Percentiles rank a stretch among this genome's conserved stretches.
Evolutionary conservation across 2,113 vertebrate species (phyloP).

Genomic region (Albula goreensis): DNA sequence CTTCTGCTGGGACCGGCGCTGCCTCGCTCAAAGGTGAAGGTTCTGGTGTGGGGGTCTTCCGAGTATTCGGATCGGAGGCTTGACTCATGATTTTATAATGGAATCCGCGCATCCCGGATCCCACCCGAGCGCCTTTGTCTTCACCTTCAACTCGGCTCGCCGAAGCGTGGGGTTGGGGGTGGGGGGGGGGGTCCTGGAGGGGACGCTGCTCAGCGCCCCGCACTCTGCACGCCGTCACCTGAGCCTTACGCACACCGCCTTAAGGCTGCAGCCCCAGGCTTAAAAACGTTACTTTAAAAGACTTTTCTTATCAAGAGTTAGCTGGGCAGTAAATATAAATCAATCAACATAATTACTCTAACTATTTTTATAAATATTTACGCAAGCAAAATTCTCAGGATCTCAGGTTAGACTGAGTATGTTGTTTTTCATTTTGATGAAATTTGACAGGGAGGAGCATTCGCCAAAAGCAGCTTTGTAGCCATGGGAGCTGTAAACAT

Average conservation of each 20-base stretch:
- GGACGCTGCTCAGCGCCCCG: not conserved
- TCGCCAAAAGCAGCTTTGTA: not conserved
- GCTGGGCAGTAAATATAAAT: too few relatives aligned
- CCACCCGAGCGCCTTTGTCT: too few relatives aligned
- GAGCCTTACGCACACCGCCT: too few relatives aligned
- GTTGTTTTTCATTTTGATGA: not conserved
- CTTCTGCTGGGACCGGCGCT: not conserved
- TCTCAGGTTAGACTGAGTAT: not conserved
- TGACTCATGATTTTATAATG: not conserved
- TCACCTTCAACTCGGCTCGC: too few relatives aligned
- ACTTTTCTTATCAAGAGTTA: not conserved
- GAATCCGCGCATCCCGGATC: not conserved
- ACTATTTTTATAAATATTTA: too few relatives aligned
- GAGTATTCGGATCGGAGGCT: not conserved
- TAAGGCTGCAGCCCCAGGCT: not conserved
- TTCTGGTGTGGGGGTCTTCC: conserved; percentile 57
- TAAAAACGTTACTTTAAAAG: not conserved
- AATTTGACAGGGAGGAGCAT: not conserved
- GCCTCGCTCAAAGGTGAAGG: conserved; percentile 64
- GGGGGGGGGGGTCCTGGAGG: too few relatives aligned
- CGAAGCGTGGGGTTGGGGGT: too few relatives aligned
- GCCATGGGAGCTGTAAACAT: not conserved
- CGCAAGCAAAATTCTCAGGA: too few relatives aligned
- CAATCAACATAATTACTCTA: too few relatives aligned
- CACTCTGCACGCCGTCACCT: too few relatives aligned